A percentile compares a stretch with the other conserved stretches of the same genome.
Conservation (phyloP, 2,113 vertebrate genomes). For the Odontophorus gujanensis region DNA sequence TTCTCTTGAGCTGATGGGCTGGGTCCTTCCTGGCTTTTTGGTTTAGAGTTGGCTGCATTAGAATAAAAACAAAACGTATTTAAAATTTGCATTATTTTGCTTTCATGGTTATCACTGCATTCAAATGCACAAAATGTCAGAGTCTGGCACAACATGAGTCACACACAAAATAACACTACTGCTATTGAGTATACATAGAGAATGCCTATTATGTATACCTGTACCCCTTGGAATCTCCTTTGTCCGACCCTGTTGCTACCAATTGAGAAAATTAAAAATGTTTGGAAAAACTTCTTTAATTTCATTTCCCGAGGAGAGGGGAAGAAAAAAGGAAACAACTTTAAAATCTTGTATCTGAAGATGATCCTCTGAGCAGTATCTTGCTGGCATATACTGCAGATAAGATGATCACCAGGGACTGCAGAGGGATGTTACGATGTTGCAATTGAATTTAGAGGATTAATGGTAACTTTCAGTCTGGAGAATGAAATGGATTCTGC, state of each 20-base stretch:
- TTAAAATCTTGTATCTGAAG: background rate
- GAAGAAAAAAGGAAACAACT: background rate
- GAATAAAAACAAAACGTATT: background rate
- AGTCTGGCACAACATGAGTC: background rate
- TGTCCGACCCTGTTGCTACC: background rate
- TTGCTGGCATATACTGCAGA: background rate
- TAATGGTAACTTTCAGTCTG: background rate
- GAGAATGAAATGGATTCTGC: background rate
- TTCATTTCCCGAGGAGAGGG: background rate
- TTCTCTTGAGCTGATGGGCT: background rate
- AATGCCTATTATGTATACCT: too few relatives aligned
- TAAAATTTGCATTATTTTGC: background rate
- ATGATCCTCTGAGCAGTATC: background rate
- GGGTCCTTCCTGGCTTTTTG: background rate
- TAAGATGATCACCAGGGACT: background rate
- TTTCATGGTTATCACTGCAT: background rate
- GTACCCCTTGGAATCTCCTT: background rate
- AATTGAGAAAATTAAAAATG: background rate
- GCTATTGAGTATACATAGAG: background rate
- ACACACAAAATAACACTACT: too few relatives aligned
- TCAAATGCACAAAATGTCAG: background rate
- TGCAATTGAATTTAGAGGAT: background rate
- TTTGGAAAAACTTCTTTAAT: background rate
- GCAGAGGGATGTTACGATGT: background rate
- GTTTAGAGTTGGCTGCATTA: background rate